A percentile compares a stretch with the other conserved stretches of the same genome.
These are phyloP conservation scores for Tipula lateralis DNA, from an alignment of 2,888 invertebrate species.

Conservation along the genomic window DNA sequence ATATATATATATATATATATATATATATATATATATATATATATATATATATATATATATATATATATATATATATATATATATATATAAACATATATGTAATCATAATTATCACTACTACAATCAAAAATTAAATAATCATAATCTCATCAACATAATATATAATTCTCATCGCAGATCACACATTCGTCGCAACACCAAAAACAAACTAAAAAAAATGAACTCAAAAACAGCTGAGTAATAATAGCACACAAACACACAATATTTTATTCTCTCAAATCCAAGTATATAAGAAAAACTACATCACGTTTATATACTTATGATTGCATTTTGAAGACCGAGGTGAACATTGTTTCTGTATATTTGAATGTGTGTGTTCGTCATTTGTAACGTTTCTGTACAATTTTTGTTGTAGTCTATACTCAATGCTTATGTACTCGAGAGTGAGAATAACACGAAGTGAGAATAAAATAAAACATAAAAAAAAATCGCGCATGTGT, in stretches of 20 bases:
- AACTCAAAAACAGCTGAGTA: constrained; percentile 20
- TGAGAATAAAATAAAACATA: not conserved
- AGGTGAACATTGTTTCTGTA: not conserved
- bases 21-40: not conserved
- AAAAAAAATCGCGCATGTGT: constrained; percentile 24
- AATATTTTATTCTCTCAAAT: not conserved
- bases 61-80: not conserved
- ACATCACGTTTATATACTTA: not conserved
- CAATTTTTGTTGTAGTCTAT: not conserved
- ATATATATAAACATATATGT: not conserved
- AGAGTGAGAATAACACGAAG: not conserved
- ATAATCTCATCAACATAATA: not conserved
- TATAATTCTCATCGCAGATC: not conserved
- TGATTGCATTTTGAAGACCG: not conserved
- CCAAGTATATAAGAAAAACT: not conserved
- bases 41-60: not conserved
- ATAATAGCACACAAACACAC: not conserved
- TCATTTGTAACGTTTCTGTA: not conserved
- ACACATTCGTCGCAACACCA: not conserved
- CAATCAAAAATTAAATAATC: constrained; percentile 1
- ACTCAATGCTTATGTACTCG: not conserved
- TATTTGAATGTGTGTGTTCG: not conserved
- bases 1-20: not conserved
- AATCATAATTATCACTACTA: constrained; percentile 19
- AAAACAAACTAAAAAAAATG: not conserved